Evolutionary conservation across 2,888 invertebrate genomes (phyloP), one percentile per base, ranked within the genome.

Genomic region (Cremastinae sp.): DNA sequence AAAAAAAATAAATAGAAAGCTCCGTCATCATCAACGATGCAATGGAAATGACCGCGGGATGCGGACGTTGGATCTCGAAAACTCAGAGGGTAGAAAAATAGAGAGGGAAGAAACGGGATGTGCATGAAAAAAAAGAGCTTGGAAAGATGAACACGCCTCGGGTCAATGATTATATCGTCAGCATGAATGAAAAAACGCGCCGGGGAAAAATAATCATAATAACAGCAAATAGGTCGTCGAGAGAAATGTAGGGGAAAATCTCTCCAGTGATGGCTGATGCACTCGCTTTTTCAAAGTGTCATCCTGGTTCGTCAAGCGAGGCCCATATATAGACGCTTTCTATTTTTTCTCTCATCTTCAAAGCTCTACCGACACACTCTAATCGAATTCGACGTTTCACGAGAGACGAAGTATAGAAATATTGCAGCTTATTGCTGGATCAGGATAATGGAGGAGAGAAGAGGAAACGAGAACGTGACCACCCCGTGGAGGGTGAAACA

Each of bases 211-310:
- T n/a, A 64, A 69, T 79, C 77, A 75, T 80, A 82, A 81, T 82
- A 82, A 83, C 81, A 78, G 80, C 68, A 83, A 81, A 78, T 80
- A 61, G 79, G 73, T 80, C 79, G 78, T 82, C 79, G 78, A 72
- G 73, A 43, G 55, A 47, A 70, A 9, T 10, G 9, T 2, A 39
- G 41, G 39, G 64, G 64, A 55, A 64, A 73, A 47, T 55, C 74
- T 65, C 55, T 64, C 75, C 35, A 59, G 41, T n/a, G n/a, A n/a
- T n/a, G n/a, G n/a, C n/a, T 43, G 12, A 20, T 58, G 2, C 16
- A 58, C n/a, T 41, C 37, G 43, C 59, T 43, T 14, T 39, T 56
- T 41, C 43, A 18, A 51, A 47, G 47, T 62, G 14, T 51, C 35
- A 47, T n/a, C 14, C 14, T 0, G 12, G 35, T 14, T 28, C 39